Conservation (phyloP, 2,113 vertebrate genomes). For the Entomyzon cyanotis region DNA sequence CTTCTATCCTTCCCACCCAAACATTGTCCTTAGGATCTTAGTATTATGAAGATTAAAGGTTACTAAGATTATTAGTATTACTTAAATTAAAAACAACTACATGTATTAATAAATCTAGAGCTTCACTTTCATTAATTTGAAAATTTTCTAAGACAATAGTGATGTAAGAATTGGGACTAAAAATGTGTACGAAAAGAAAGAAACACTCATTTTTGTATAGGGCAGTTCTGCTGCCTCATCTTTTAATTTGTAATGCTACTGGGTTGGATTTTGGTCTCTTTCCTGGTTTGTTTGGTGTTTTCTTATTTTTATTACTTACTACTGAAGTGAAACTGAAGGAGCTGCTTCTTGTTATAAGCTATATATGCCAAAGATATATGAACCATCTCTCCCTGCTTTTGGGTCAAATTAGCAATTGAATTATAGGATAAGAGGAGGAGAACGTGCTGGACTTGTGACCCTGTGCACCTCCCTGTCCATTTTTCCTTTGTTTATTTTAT, state of each 20-base stretch:
- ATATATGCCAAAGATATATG: background rate
- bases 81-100: background rate
- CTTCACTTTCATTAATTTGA: background rate
- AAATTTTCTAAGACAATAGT: background rate
- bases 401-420: background rate
- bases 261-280: background rate
- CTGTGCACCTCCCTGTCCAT: background rate
- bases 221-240: background rate
- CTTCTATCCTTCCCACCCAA: background rate
- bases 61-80: too few species aligned
- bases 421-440: background rate
- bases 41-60: background rate
- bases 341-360: background rate
- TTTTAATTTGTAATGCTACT: background rate
- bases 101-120: background rate
- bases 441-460: background rate
- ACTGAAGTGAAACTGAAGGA: background rate
- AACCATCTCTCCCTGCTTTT: background rate
- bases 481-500: background rate
- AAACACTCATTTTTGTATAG: background rate
- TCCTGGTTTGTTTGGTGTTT: background rate
- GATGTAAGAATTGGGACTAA: background rate
- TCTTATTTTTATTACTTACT: background rate
- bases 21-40: background rate
- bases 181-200: background rate